Conservation (phyloP, 2,113 vertebrate genomes). For the Salvelinus namaycush region DNA sequence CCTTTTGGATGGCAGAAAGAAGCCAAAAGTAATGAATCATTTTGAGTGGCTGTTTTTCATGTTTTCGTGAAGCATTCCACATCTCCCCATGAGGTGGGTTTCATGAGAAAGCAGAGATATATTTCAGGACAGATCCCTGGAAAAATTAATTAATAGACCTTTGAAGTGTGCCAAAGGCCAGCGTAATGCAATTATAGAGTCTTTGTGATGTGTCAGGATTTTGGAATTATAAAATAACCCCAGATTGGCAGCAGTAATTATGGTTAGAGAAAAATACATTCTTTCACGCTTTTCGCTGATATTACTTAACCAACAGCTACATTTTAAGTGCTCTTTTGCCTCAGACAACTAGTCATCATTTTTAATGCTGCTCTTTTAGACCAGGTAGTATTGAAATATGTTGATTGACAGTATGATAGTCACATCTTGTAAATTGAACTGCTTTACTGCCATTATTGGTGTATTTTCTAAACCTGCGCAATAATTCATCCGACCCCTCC, state of each 20-base stretch:
- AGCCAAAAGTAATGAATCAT: constrained; percentile 31
- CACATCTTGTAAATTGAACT: no score
- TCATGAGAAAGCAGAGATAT: constrained; percentile 55
- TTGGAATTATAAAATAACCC: constrained; percentile 73
- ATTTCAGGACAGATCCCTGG: constrained; percentile 67
- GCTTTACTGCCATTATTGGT: no score
- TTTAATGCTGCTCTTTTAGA: neutral
- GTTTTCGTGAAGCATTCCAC: constrained; percentile 94
- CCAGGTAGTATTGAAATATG: neutral
- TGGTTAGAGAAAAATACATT: constrained; percentile 29
- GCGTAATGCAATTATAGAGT: constrained; percentile 78
- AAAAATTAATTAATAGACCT: constrained; percentile 77
- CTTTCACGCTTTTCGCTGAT: constrained; percentile 38
- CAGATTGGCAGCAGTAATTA: constrained; percentile 72
- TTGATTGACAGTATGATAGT: no score
- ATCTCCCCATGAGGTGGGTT: constrained; percentile 72
- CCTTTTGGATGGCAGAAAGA: constrained; percentile 42
- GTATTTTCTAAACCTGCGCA: no score
- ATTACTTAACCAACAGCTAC: constrained; percentile 51
- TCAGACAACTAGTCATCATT: neutral
- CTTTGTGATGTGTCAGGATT: constrained; percentile 83
- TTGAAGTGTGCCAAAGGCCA: constrained; percentile 71
- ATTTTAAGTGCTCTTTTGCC: constrained; percentile 38
- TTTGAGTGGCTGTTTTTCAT: constrained; percentile 74
- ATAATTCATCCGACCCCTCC: no score